Conservation (phyloP, 2,797 vertebrate genomes). For the Malurus splendens region DNA sequence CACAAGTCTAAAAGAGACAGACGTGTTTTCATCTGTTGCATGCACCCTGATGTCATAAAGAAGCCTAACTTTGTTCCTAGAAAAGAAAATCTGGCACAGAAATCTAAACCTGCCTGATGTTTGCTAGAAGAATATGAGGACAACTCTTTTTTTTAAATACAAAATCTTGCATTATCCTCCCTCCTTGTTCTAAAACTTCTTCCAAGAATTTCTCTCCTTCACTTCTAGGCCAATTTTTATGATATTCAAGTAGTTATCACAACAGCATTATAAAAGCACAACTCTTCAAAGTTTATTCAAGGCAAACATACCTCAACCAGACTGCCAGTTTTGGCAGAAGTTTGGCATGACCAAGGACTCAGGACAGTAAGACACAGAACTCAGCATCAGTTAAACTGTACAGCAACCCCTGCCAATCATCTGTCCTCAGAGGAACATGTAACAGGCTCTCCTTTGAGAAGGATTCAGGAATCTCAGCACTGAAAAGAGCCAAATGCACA, state of each 20-base stretch:
- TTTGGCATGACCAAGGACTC: background rate
- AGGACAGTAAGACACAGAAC: background rate
- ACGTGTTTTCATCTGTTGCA: background rate
- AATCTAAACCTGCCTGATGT: background rate
- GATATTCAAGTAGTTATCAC: background rate
- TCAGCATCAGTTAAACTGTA: background rate
- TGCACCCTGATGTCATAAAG: accelerated
- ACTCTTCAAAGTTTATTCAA: background rate
- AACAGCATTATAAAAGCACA: background rate
- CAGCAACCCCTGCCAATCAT: background rate
- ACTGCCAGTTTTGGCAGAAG: background rate
- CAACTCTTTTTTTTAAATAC: background rate
- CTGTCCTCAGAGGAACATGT: background rate
- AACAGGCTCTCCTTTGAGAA: background rate
- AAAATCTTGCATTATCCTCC: background rate
- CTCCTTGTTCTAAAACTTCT: background rate
- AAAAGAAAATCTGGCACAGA: background rate
- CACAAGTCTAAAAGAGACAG: background rate
- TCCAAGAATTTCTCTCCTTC: slow-evolving; percentile 3
- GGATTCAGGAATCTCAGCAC: background rate
- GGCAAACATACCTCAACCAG: background rate
- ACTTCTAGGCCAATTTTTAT: background rate
- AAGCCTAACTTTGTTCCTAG: background rate
- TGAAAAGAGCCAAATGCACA: background rate
- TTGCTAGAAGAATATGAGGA: background rate